Evolutionary conservation across 2,113 vertebrate species (phyloP).

Genomic region (Morone chrysops): DNA sequence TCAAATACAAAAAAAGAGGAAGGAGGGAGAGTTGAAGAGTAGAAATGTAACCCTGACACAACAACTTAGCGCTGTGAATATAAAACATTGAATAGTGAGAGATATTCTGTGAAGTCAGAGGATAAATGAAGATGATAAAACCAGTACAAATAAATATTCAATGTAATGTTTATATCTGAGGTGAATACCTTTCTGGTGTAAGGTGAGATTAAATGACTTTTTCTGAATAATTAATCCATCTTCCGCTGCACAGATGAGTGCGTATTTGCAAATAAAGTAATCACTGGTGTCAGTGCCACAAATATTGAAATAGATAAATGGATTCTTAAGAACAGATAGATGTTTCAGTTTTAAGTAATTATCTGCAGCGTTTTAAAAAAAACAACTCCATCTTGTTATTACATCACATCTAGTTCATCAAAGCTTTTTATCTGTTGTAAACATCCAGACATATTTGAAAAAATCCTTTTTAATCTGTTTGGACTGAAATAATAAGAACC

Average conservation of each 20-base stretch:
- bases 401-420: neutral
- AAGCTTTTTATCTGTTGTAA: neutral
- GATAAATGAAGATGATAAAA: constrained; percentile 37
- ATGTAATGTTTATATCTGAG: constrained; percentile 16
- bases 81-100: constrained; percentile 3
- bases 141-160: constrained; percentile 40
- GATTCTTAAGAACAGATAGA: constrained; percentile 7
- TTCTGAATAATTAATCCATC: neutral
- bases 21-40: neutral
- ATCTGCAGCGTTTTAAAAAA: constrained; percentile 1
- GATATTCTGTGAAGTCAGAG: constrained; percentile 17
- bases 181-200: constrained; percentile 5
- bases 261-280: constrained; percentile 20
- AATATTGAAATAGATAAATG: constrained; percentile 12
- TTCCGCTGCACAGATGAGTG: neutral
- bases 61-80: constrained; percentile 11
- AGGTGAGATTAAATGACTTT: neutral
- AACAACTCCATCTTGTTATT: neutral
- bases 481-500: neutral
- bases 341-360: constrained; percentile 6
- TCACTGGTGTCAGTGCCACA: neutral
- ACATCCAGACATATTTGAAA: neutral
- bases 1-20: neutral
- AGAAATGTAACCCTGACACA: neutral
- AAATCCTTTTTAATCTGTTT: neutral